phyloP scores from a whole-genome alignment of 2,888 invertebrate species.

The Pandemis cinnamomeana region DNA sequence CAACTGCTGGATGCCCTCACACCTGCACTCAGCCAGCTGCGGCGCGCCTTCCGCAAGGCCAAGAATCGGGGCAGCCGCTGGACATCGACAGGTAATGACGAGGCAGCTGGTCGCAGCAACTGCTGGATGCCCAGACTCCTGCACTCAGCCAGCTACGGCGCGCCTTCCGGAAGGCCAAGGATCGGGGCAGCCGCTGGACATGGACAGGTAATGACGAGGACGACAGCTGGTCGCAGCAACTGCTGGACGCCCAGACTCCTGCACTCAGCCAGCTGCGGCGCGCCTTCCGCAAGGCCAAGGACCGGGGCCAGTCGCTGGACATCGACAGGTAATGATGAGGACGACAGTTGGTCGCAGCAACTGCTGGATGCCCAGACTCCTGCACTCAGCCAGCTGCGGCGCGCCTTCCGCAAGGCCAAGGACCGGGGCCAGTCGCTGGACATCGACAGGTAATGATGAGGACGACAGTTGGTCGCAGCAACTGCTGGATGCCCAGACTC shows the following conservation, averaged over 20 bases:
- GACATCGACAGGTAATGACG: slow-evolving; percentile 61
- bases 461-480: slow-evolving; percentile 63
- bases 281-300: slow-evolving; percentile 56
- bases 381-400: slow-evolving; percentile 67
- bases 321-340: slow-evolving; percentile 56
- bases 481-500: slow-evolving; percentile 69
- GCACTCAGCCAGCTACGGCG: slow-evolving; percentile 69
- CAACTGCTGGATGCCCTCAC: slow-evolving; percentile 70
- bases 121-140: slow-evolving; percentile 71
- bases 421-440: slow-evolving; percentile 60
- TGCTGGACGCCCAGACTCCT: slow-evolving; percentile 71
- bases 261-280: slow-evolving; percentile 69
- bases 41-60: slow-evolving; percentile 62
- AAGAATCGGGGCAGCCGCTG: slow-evolving; percentile 54
- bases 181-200: slow-evolving; percentile 60
- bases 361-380: slow-evolving; percentile 71
- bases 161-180: slow-evolving; percentile 56
- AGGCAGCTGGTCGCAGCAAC: slow-evolving; percentile 59
- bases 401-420: slow-evolving; percentile 58
- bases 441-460: slow-evolving; percentile 56
- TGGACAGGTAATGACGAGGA: slow-evolving; percentile 55
- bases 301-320: slow-evolving; percentile 60
- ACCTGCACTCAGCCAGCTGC: slow-evolving; percentile 69
- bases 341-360: slow-evolving; percentile 63
- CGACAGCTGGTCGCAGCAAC: slow-evolving; percentile 64